phyloP scores from a whole-genome alignment of 1,140 invertebrate species.

The Drosophila hydei region DNA sequence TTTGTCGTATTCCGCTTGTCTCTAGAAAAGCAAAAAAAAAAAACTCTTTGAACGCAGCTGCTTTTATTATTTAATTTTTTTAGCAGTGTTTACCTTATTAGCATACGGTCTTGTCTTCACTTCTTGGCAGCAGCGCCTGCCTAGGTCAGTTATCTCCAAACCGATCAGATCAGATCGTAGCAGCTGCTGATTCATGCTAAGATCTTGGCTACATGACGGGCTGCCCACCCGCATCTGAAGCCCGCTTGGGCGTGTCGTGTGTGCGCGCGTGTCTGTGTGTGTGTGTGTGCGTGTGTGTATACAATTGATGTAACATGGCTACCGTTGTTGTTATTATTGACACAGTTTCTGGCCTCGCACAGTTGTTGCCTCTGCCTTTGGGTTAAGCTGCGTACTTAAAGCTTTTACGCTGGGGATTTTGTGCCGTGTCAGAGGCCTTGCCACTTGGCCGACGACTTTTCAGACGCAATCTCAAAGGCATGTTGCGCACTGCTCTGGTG shows the following conservation, averaged over 20 bases:
- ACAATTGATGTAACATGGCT: constrained; percentile 69
- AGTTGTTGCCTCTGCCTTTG: constrained; percentile 23
- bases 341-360: constrained; percentile 73
- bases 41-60: constrained; percentile 43
- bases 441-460: constrained; percentile 24
- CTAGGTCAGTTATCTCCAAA: constrained; percentile 74
- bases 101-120: constrained; percentile 55
- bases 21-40: constrained; percentile 1
- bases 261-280: constrained; percentile 31
- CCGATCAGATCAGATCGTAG: constrained; percentile 14
- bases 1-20: constrained; percentile 53
- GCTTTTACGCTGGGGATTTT: constrained; percentile 21
- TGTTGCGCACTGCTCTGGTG: constrained; percentile 55
- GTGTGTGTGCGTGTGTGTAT: constrained; percentile 25
- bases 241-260: constrained; percentile 23
- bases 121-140: constrained; percentile 54
- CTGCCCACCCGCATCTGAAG: constrained; percentile 50
- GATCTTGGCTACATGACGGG: constrained; percentile 42
- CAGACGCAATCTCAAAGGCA: constrained; percentile 59
- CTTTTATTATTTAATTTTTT: constrained; percentile 12
- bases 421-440: constrained; percentile 57
- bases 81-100: constrained; percentile 59
- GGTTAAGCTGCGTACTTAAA: constrained; percentile 47
- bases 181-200: constrained; percentile 66
- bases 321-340: constrained; percentile 72